These are phyloP conservation scores for Dendrocincla tyrannina DNA, from an alignment of 2,797 vertebrate species.

Conservation along the genomic window DNA sequence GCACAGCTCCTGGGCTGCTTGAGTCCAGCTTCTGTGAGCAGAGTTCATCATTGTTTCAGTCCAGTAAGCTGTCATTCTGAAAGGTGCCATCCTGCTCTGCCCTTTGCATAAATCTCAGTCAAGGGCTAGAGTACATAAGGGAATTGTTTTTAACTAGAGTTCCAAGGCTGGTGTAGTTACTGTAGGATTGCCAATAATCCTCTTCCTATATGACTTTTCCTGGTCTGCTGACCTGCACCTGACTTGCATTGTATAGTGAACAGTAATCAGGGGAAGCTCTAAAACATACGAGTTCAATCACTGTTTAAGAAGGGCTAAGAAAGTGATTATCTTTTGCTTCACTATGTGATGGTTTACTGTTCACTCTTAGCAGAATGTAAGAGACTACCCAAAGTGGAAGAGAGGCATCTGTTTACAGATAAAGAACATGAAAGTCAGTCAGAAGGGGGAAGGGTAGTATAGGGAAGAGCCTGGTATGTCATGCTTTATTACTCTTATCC, in stretches of 20 bases:
- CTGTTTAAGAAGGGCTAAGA: neutral
- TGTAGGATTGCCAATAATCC: neutral
- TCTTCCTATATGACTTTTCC: neutral
- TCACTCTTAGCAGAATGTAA: neutral
- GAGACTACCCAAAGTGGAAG: neutral
- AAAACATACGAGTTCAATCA: neutral
- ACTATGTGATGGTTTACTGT: neutral
- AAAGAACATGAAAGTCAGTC: neutral
- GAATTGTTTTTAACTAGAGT: neutral
- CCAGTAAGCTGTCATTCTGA: neutral
- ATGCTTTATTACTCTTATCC: neutral
- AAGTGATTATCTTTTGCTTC: neutral
- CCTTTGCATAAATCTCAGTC: neutral
- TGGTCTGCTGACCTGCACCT: neutral
- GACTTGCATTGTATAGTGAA: neutral
- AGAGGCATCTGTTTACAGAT: neutral
- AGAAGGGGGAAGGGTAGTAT: neutral
- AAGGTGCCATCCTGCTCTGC: neutral
- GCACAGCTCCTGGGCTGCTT: neutral
- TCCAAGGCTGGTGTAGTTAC: neutral
- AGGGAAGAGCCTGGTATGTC: neutral
- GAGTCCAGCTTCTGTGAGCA: fast-evolving
- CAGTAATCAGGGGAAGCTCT: neutral
- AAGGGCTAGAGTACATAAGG: neutral
- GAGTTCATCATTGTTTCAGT: neutral